phyloP scores from a whole-genome alignment of 2,888 invertebrate species.

The Adelognathus sp. region DNA sequence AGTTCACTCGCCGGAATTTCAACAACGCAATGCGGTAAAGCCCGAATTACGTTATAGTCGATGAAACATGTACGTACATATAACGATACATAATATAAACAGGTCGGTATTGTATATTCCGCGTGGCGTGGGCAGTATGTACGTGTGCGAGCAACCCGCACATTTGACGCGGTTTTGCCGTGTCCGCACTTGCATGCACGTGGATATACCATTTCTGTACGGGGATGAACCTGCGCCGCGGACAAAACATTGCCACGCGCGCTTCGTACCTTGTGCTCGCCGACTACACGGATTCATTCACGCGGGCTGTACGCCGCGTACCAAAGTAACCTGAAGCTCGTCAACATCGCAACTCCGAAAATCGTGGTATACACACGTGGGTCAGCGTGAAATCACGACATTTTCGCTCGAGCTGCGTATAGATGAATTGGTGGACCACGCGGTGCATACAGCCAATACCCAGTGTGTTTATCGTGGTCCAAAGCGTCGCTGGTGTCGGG shows the following conservation, averaged over 20 bases:
- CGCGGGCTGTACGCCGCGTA: conserved; percentile 10
- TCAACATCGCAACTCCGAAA: neutral
- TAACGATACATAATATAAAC: neutral
- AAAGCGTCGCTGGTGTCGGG: conserved; percentile 52
- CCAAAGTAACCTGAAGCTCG: conserved; percentile 8
- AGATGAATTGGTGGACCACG: conserved; percentile 9
- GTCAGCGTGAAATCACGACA: neutral
- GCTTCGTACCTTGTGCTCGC: neutral
- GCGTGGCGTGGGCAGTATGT: no score
- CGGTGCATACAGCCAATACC: conserved; percentile 5
- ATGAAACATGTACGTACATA: conserved; percentile 27
- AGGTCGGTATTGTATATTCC: no score
- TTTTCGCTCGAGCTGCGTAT: neutral
- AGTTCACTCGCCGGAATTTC: conserved; percentile 37
- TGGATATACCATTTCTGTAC: neutral
- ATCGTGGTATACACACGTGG: neutral
- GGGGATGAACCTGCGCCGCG: neutral
- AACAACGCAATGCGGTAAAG: conserved; percentile 61
- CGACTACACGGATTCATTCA: conserved; percentile 63
- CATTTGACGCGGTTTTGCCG: neutral
- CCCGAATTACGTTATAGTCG: conserved; percentile 65
- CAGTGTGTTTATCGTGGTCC: conserved; percentile 61
- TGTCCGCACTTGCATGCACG: neutral
- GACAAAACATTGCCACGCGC: neutral
- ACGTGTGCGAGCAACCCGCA: neutral